Conservation (phyloP, 1,140 invertebrate genomes). For the Drosophila pallidifrons region DNA sequence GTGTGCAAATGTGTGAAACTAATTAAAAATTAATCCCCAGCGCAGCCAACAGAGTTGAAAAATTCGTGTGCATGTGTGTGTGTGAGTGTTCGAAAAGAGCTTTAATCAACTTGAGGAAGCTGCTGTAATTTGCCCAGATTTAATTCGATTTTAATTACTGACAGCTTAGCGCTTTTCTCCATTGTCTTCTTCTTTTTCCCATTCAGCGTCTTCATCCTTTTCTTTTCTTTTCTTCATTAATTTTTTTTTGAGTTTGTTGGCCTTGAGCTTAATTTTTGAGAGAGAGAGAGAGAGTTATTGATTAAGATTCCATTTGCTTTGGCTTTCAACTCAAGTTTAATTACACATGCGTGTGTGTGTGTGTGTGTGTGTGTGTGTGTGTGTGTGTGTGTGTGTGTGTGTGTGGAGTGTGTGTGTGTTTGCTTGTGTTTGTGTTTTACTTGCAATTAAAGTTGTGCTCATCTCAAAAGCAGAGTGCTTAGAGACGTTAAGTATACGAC, state of each 20-base stretch:
- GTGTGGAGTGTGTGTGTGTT: too few species aligned
- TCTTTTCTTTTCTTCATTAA: not conserved
- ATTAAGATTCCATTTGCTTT: not conserved
- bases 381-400: not conserved
- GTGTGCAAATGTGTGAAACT: constrained; percentile 7
- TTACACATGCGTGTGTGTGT: not conserved
- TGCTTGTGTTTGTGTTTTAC: too few species aligned
- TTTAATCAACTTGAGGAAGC: not conserved
- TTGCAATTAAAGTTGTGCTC: too few species aligned
- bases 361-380: not conserved
- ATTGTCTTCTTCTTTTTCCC: not conserved
- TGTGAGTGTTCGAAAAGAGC: not conserved
- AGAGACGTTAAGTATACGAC: constrained; percentile 1
- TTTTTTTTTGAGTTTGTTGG: not conserved
- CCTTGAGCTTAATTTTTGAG: not conserved
- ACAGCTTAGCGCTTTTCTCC: not conserved
- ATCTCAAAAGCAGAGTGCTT: too few species aligned
- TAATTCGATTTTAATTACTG: constrained; percentile 1
- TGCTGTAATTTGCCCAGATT: not conserved
- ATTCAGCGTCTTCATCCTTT: too few species aligned
- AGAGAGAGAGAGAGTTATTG: not conserved
- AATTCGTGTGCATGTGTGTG: too few species aligned
- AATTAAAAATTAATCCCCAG: constrained; percentile 5
- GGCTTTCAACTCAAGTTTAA: not conserved
- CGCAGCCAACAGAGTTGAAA: not conserved